phyloP scores from a whole-genome alignment of 2,113 vertebrate species.

The Bubo blakistoni region DNA sequence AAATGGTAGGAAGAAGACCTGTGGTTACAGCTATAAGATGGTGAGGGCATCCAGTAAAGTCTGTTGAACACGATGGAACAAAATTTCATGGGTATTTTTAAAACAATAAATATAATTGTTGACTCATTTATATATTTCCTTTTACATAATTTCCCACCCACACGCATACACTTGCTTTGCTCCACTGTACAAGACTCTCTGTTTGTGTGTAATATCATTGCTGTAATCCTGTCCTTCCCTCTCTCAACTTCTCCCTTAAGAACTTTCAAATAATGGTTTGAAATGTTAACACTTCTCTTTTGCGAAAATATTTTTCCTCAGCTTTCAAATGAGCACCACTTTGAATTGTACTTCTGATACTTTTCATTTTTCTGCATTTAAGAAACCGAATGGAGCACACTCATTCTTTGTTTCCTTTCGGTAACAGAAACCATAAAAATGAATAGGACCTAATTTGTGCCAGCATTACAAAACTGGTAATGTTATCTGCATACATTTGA shows the following conservation, averaged over 20 bases:
- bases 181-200: background rate
- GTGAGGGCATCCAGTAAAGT: background rate
- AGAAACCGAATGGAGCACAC: background rate
- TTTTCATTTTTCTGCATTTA: background rate
- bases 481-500: background rate
- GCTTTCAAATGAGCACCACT: background rate
- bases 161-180: background rate
- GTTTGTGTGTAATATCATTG: background rate
- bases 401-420: background rate
- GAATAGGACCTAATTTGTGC: background rate
- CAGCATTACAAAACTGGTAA: background rate
- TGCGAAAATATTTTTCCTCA: background rate
- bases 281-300: background rate
- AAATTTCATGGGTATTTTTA: background rate
- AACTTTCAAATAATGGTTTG: background rate
- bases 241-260: background rate
- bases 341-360: background rate
- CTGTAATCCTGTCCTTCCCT: background rate
- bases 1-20: background rate
- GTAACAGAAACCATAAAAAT: background rate
- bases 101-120: background rate
- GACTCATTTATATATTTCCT: conserved; percentile 2
- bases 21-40: background rate
- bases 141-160: background rate
- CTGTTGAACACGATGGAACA: background rate